Conservation (phyloP, 2,113 vertebrate genomes). For the Nycticryphes semicollaris region DNA sequence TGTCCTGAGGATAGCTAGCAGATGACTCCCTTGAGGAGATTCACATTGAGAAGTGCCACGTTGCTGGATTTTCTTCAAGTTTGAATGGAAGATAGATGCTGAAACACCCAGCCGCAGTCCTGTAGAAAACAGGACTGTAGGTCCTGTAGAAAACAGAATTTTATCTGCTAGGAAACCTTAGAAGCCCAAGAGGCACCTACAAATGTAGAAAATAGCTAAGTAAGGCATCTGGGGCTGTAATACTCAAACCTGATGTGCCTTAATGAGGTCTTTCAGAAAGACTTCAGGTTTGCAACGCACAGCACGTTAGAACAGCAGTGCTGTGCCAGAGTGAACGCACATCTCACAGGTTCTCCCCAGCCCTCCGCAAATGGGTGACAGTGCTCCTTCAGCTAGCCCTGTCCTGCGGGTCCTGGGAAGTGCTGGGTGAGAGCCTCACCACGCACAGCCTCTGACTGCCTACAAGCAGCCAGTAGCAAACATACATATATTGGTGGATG, state of each 20-base stretch:
- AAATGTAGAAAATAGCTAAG: background rate
- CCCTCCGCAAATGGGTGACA: accelerated
- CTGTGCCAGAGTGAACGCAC: accelerated
- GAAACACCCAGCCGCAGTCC: background rate
- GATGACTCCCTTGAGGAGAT: background rate
- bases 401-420: accelerated
- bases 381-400: background rate
- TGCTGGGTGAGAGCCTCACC: background rate
- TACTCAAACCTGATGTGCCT: background rate
- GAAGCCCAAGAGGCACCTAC: background rate
- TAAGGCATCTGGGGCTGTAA: background rate
- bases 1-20: background rate
- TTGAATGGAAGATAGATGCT: background rate
- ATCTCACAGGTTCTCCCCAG: background rate
- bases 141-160: background rate
- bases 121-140: background rate
- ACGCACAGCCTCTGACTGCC: background rate
- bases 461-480: background rate
- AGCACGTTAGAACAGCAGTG: accelerated
- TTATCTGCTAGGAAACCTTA: background rate
- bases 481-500: background rate
- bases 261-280: background rate
- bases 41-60: background rate
- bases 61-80: background rate
- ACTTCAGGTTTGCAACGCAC: background rate